Evolutionary conservation across 2,888 invertebrate species (phyloP), one percentile per base, ranked within the genome.

Genomic region (Tinea semifulvella): DNA sequence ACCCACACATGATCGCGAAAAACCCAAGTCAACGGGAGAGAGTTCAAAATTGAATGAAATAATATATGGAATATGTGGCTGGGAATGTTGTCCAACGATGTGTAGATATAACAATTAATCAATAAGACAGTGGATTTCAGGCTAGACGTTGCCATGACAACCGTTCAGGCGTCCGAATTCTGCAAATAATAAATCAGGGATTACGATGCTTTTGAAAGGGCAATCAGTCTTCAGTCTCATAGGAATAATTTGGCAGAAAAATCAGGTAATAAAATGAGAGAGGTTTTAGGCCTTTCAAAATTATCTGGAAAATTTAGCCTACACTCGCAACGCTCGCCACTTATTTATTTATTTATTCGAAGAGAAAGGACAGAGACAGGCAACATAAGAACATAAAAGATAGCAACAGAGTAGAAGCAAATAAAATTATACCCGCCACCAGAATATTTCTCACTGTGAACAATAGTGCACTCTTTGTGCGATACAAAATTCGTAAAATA

Each of bases 51-150:
- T 13, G 11, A 4, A 2, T 13, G 13, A 2, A 31, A 31, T n/a
- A n/a, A n/a, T n/a, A 31, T 13, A 13, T 2, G 4, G 2, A 13
- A 31, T 13, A 13, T 31, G 31, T 22, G 8, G 8, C 6, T 7
- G 8, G 22, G 2, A 11, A 27, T 27, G 13, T 4, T 31, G n/a
- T 2, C 22, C 13, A 22, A 5, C n/a, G 40, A 19, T 19, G 14
- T 22, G 40, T 22, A 22, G 11, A 22, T 58, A 48, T 52, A 55
- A 56, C 57, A 63, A 70, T 68, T 69, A 70, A 71, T 70, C 70
- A 68, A 67, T 68, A 65, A 59, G 65, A 64, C 63, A 59, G 56
- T 53, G 58, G 57, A 53, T 55, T 52, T 53, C 45, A 54, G 48
- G 51, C 52, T 48, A 47, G 19, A 13, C 46, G 63, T 64, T 54